These are phyloP conservation scores for Porites cylindrica DNA, from an alignment of 92 coral and sea anemone species.

Conservation along the genomic window DNA sequence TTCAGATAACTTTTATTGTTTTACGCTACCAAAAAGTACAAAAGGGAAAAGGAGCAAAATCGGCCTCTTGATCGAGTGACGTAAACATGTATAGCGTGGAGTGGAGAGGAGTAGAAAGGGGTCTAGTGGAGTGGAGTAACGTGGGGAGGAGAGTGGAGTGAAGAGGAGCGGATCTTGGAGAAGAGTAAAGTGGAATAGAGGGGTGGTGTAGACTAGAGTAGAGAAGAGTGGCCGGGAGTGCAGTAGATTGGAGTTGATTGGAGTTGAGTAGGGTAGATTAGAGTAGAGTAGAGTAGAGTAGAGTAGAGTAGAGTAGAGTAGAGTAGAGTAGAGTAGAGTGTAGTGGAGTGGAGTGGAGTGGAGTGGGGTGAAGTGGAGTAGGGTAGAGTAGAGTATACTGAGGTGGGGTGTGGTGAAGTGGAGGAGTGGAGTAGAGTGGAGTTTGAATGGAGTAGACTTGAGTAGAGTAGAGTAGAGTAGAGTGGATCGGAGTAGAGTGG, in stretches of 20 bases:
- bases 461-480: not conserved
- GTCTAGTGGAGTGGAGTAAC: constrained; percentile 11
- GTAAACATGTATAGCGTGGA: too few species aligned
- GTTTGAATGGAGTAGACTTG: too few species aligned
- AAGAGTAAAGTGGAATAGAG: constrained; percentile 11
- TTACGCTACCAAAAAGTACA: too few species aligned
- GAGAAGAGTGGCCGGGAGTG: not conserved
- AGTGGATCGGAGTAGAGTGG: constrained; percentile 22
- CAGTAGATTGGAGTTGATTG: not conserved
- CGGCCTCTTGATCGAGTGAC: too few species aligned
- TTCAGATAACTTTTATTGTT: too few species aligned
- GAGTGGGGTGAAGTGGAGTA: not conserved
- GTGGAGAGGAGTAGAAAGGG: not conserved
- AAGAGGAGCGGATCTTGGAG: constrained; percentile 1
- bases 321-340: too few species aligned
- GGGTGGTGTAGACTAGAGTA: not conserved
- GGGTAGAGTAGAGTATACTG: constrained; percentile 12
- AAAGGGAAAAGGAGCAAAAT: too few species aligned
- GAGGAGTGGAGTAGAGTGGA: not conserved
- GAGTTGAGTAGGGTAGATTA: constrained; percentile 8
- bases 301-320: not conserved
- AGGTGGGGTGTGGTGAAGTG: not conserved
- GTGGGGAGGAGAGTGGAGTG: constrained; percentile 17
- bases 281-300: constrained; percentile 1
- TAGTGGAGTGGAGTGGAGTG: too few species aligned